Base-by-base conservation (phyloP, 2,113 vertebrate genomes). In the Glaucidium brasilianum region DNA sequence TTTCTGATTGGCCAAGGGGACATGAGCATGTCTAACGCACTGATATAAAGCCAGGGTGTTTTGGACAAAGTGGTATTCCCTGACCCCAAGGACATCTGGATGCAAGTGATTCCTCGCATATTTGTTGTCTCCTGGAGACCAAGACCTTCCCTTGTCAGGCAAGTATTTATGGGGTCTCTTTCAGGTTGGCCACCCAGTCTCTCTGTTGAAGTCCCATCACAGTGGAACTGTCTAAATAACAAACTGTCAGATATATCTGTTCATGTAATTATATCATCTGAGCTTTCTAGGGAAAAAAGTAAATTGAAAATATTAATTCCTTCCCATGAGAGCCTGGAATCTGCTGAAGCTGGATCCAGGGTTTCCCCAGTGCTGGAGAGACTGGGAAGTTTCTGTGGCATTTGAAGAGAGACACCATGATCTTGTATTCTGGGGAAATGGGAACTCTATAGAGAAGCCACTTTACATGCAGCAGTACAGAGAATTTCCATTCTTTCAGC, bases 51-150 rank as follows among this genome's bases (percentile, higher is more conserved):
- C 12, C 50, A 50, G 34, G 3, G 2, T 17, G 29, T 5, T 14
- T 41, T 4, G 4, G 47, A 2, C 55, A 86, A 39, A 41, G 26
- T 4, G 15, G 6, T 22, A 35, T 25, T 87, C 15, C 45, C 35
- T 78, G 80, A 32, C 6, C 9, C 11, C 50, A 37, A 11, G 32
- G 19, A 3, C 62, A 49, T 30, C 58, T 41, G 63, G 5, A n/a
- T 1, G 2, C 21, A 41, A n/a, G 30, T 5, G 1, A 32, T 52
- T 79, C 22, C 19, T 26, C 2, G 13, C 1, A 2, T 1, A 5
- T 59, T 39, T 92, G 11, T 11, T 56, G 20, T 45, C 41, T 13
- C 19, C 35, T 58, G 55, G 82, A 27, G 35, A 71, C 12, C 47
- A 47, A 85, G 66, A 74, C 17, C 20, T 9, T 69, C 14, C 14